These are phyloP conservation scores for Connochaetes taurinus DNA, from an alignment of 2,113 vertebrate species.

Conservation along the genomic window DNA sequence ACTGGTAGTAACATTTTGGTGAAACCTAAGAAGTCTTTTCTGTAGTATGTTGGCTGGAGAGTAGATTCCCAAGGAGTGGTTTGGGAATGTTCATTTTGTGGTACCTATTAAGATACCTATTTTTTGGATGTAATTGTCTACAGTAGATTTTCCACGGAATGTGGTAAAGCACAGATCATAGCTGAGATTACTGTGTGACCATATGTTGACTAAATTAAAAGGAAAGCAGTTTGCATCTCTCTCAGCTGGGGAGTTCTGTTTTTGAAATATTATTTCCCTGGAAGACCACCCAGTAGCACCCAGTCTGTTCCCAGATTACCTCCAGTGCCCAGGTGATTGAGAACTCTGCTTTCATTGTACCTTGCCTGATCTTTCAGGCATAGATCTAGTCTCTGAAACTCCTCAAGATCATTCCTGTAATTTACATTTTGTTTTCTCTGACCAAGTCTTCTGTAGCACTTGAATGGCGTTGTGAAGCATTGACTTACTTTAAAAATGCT, in stretches of 20 bases:
- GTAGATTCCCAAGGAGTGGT: not conserved
- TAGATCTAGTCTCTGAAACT: not conserved
- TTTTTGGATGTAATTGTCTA: not conserved
- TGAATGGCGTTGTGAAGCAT: not conserved
- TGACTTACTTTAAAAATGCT: not conserved
- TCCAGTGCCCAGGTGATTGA: not conserved
- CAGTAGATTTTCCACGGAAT: not conserved
- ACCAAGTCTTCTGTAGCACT: not conserved
- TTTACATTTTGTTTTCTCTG: not conserved
- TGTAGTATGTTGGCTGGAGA: not conserved
- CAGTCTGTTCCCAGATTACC: slow-evolving; percentile 27
- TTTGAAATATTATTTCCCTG: not conserved
- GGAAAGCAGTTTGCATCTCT: not conserved
- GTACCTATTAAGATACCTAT: not conserved
- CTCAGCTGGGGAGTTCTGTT: not conserved
- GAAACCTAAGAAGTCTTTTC: not conserved
- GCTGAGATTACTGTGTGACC: not conserved
- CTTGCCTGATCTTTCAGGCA: not conserved
- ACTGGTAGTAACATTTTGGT: not conserved
- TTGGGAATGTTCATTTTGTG: not conserved
- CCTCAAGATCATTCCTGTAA: not conserved
- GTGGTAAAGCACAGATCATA: not conserved
- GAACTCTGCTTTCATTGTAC: not conserved
- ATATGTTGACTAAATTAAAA: slow-evolving; percentile 1
- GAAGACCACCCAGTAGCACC: not conserved